Evolutionary conservation across 2,797 vertebrate genomes (phyloP).

Genomic region (Gouania willdenowi): DNA sequence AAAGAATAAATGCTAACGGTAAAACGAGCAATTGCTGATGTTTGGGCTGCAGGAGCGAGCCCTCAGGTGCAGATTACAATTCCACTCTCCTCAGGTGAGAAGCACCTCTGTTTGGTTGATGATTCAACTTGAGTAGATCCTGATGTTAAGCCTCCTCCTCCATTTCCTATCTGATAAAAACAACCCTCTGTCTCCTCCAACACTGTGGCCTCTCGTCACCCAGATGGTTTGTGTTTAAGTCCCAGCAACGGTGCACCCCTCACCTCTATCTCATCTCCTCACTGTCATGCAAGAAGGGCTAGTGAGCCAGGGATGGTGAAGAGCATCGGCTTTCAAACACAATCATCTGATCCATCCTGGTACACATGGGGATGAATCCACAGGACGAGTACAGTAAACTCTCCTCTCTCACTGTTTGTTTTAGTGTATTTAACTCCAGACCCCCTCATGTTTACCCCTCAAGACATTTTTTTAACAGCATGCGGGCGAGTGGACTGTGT

Average conservation of each 20-base stretch:
- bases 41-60: slow-evolving; percentile 3
- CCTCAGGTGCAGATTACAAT: slow-evolving; percentile 33
- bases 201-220: slow-evolving; percentile 50
- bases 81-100: slow-evolving; percentile 29
- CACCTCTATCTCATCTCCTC: slow-evolving; percentile 40
- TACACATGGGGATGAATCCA: slow-evolving; percentile 43
- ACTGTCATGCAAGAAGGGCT: slow-evolving; percentile 37
- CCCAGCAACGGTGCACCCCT: slow-evolving; percentile 23
- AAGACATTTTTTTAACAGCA: slow-evolving; percentile 69
- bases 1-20: not conserved
- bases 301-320: slow-evolving; percentile 24
- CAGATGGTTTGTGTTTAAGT: slow-evolving; percentile 71
- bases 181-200: slow-evolving; percentile 42
- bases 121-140: slow-evolving; percentile 52
- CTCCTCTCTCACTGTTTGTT: slow-evolving; percentile 41
- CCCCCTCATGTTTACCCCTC: slow-evolving; percentile 37
- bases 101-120: slow-evolving; percentile 8
- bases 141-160: slow-evolving; percentile 48
- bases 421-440: slow-evolving; percentile 48
- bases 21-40: slow-evolving; percentile 6
- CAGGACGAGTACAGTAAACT: slow-evolving; percentile 31
- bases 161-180: slow-evolving; percentile 55
- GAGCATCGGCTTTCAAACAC: slow-evolving; percentile 21
- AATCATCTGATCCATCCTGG: slow-evolving; percentile 58
- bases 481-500: slow-evolving; percentile 71